These are phyloP conservation scores for Phenganax marumi DNA, from an alignment of 92 coral and sea anemone genomes.

Conservation along the genomic window DNA sequence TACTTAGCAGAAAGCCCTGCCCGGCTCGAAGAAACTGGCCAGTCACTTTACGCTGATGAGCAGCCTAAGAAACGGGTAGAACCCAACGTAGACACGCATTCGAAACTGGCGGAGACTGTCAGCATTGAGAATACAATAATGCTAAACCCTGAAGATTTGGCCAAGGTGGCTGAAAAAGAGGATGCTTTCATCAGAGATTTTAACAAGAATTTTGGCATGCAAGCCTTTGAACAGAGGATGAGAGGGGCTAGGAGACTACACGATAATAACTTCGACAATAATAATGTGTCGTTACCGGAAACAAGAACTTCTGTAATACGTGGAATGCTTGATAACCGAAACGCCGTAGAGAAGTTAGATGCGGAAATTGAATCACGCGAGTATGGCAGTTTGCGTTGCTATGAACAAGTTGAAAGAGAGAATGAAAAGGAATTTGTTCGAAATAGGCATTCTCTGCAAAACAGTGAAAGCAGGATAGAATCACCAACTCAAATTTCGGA, in stretches of 20 bases:
- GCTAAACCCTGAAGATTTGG: conserved; percentile 90
- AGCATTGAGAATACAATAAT: conserved; percentile 88
- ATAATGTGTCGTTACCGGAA: conserved; percentile 23
- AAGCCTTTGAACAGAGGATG: not conserved
- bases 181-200: conserved; percentile 1
- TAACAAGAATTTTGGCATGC: conserved; percentile 23
- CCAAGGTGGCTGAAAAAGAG: conserved; percentile 66
- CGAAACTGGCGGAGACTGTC: conserved; percentile 89
- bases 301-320: conserved; percentile 35
- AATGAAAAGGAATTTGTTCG: not conserved
- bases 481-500: conserved; percentile 24
- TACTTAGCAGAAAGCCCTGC: conserved; percentile 95
- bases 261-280: not conserved
- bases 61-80: conserved; percentile 65
- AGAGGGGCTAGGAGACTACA: conserved; percentile 3
- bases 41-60: conserved; percentile 80
- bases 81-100: conserved; percentile 56
- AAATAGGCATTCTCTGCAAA: conserved; percentile 26
- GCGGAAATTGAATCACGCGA: not conserved
- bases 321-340: conserved; percentile 5
- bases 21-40: conserved; percentile 90
- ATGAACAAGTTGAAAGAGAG: conserved; percentile 30
- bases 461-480: not conserved
- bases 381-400: conserved; percentile 23
- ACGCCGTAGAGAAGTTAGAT: not conserved